phyloP scores from a whole-genome alignment of 2,113 vertebrate species.

The Percopsis transmontana region DNA sequence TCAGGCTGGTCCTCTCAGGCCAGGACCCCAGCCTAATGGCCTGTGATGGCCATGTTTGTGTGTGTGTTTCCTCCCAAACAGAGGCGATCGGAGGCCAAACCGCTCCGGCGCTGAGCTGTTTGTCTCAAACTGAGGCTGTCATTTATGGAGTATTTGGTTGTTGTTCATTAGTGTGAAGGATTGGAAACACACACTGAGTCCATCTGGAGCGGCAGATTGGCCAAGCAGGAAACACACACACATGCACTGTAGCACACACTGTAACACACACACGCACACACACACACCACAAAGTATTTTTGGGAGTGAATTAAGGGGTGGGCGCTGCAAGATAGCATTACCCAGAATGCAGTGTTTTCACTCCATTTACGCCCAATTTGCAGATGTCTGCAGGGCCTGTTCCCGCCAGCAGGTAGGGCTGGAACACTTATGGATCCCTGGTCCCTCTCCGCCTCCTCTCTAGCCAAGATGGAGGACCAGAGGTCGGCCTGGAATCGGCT shows the following conservation, averaged over 20 bases:
- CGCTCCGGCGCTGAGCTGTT: conserved; percentile 51
- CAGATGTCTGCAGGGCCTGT: conserved; percentile 7
- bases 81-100: conserved; percentile 44
- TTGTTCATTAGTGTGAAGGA: conserved; percentile 75
- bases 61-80: conserved; percentile 51
- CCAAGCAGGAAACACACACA: conserved; percentile 50
- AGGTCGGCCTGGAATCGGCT: conserved; percentile 51
- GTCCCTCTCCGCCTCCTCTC: background rate
- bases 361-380: conserved; percentile 20
- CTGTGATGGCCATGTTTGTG: conserved; percentile 54
- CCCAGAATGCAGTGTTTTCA: conserved; percentile 13
- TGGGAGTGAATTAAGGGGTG: conserved; percentile 60
- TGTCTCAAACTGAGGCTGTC: conserved; percentile 61
- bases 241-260: too few relatives aligned
- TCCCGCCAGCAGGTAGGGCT: background rate
- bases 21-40: too few relatives aligned
- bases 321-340: conserved; percentile 33
- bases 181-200: conserved; percentile 73
- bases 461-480: conserved; percentile 22
- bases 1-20: too few relatives aligned
- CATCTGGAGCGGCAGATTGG: conserved; percentile 78
- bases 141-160: conserved; percentile 76
- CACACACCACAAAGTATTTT: conserved; percentile 52
- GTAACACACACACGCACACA: conserved; percentile 28
- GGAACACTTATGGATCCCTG: conserved; percentile 23